Base-by-base conservation (phyloP, 2,113 vertebrate genomes). In the Platysternon megacephalum region DNA sequence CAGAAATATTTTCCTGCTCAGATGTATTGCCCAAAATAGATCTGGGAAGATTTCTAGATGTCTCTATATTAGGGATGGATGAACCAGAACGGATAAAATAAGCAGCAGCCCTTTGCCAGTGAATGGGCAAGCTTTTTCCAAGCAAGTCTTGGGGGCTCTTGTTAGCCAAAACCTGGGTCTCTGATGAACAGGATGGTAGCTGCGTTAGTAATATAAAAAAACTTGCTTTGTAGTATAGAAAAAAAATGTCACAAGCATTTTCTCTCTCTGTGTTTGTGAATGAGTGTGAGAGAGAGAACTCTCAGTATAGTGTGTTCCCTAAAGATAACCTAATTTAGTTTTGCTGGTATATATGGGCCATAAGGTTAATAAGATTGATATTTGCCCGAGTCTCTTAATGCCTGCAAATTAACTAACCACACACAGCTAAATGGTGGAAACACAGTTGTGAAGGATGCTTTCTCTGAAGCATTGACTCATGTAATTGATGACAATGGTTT, bases 21-120 rank as follows among this genome's bases (percentile, higher is more conserved):
- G 95, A 94, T 89, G 65, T 42, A 21, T 89, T 11, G 81, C 97
- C 91, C 81, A 19, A 96, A 97, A 98, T 97, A 97, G 97, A 97
- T 65, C 96, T 90, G 91, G 91, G 93, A 95, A 95, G 93, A 96
- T 90, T 94, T 97, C 86, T 61, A 3, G 58, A 79, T 32, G 88
- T 93, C 94, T 79, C 95, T 49, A 79, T 93, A 95, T 82, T 85
- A 96, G 95, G 92, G 92, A 88, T 13, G 88, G 79, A 58, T 74
- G 35, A 32, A 48, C n/a, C 35, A 93, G 86, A n/a, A 85, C 5
- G 26, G 91, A 79, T 93, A 97, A 96, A 96, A 95, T 61, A 94
- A 93, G 89, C 95, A 93, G 96, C 96, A 94, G 53, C 44, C 82
- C 93, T 91, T 79, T 44, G 56, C 79, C 72, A 28, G 29, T 24